Base-by-base conservation (phyloP, 2,113 vertebrate genomes). In the Aspidoscelis tigris region DNA sequence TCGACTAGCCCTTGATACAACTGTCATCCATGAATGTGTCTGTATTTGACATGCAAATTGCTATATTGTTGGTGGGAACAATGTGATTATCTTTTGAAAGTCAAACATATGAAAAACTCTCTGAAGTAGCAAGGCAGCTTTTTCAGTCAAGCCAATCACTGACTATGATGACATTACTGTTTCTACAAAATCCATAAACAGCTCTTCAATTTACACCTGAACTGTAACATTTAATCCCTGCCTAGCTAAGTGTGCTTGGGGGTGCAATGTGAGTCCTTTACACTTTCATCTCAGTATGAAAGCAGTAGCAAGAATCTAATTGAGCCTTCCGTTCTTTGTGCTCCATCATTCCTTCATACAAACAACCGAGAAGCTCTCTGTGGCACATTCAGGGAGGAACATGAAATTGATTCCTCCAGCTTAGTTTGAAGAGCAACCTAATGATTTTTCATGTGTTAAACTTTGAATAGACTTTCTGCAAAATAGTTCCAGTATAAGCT, bases 161-260 rank as follows among this genome's bases (percentile, higher is more conserved):
- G 75, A 82, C 74, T 70, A 80, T 50, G 5, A 50, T 41, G 11
- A 53, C 71, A 16, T 83, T 78, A 77, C 14, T 41, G 9, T 71
- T 78, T 82, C 66, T 21, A 72, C 16, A 91, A 88, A 91, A 89
- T 18, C 58, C 1, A 61, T 1, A 70, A 76, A 76, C n/a, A 12
- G 26, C 41, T 85, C 65, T 21, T n/a, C 75, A 65, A 26, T 64
- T 86, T 50, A 58, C 87, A 58, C 41, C 85, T 83, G 53, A 53
- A n/a, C 22, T 79, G 58, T 68, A 86, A 65, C 24, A 86, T 64
- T 71, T 72, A 55, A 81, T 55, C 33, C 66, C 75, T 61, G 24
- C 24, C 75, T 83, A 70, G 64, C 24, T 44, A 75, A 74, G 66
- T 61, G 47, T 11, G 39, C 70, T 71, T 24, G 47, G 83, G 86